These are phyloP conservation scores for Adoxophyes honmai DNA, from an alignment of 1,140 invertebrate genomes.

Conservation along the genomic window DNA sequence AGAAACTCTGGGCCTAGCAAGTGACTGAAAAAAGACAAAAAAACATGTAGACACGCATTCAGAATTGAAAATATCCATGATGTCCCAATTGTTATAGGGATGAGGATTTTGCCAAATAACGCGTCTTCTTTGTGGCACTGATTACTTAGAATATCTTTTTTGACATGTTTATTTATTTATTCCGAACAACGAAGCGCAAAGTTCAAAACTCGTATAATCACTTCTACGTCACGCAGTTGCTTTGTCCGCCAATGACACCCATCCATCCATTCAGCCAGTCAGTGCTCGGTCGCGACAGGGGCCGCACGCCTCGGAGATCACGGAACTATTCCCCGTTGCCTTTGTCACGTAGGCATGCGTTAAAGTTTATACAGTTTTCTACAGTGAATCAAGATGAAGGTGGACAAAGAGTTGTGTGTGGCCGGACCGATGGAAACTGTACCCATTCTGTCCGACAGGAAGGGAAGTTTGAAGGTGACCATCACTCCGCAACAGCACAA, in stretches of 20 bases:
- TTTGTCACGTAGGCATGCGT: constrained; percentile 62
- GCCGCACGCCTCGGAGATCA: constrained; percentile 25
- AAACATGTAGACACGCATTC: too few relatives aligned
- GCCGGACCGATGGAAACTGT: constrained; percentile 55
- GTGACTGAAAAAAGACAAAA: too few relatives aligned
- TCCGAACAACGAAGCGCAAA: constrained; percentile 34
- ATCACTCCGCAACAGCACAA: constrained; percentile 84
- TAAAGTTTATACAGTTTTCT: constrained; percentile 28
- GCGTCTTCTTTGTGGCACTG: too few relatives aligned
- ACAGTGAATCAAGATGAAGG: constrained; percentile 58
- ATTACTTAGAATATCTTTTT: neutral
- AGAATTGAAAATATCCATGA: too few relatives aligned
- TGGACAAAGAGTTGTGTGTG: constrained; percentile 51
- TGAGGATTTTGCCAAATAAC: too few relatives aligned
- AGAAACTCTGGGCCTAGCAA: too few relatives aligned
- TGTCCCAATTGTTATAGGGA: too few relatives aligned
- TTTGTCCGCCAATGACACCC: neutral
- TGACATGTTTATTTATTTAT: constrained; percentile 8
- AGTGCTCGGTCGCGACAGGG: constrained; percentile 40
- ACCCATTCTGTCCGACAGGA: constrained; percentile 71
- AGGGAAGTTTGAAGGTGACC: constrained; percentile 79
- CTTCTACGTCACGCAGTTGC: constrained; percentile 33
- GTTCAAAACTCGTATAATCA: constrained; percentile 42
- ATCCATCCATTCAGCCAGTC: constrained; percentile 32
- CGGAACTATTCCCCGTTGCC: constrained; percentile 23